Evolutionary conservation across 2,888 invertebrate species (phyloP), one percentile per base, ranked within the genome.

Genomic region (Andrena bicolor): DNA sequence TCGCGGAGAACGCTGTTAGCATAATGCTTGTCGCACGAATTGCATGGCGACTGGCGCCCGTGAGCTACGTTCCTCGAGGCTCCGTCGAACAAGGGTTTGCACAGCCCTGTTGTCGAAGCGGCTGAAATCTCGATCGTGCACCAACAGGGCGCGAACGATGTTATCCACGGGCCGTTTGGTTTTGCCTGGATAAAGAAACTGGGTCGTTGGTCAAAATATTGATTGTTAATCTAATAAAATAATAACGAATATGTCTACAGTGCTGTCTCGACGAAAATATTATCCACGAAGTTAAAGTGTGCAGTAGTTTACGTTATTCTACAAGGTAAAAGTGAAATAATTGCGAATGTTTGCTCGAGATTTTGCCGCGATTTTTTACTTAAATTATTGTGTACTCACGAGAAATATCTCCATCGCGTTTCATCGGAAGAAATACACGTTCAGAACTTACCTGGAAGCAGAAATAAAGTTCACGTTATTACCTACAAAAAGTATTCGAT

Each of bases 1-100:
- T 82, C 72, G 48, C 68, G 78, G 81, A 83, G 70, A 90, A 90
- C 72, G 84, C 85, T 77, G 84, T 90, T 90, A 88, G 87, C 90
- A 90, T 88, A 89, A 90, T 89, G 82, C 82, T 82, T 28, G 61
- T 71, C 83, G 79, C 65, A 68, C n/a, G 76, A 71, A 77, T 79
- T 69, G 82, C 66, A 80, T 83, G 66, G 60, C 28, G 56, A 70
- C 70, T 69, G 51, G 6, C 7, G 65, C 68, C 65, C 65, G 48
- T 16, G 23, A 78, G 66, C 28, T 32, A 51, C 48, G 49, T 16
- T 6, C 51, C 7, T 23, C 77, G 28, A 13, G 41, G 30, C 48
- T 30, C 8, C 63, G 41, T 7, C 41, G 69, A 58, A 56, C 32
- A 61, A n/a, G 53, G 2, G 51, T 68, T 32, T 56, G 32, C 70